Percentiles rank a stretch among this genome's conserved stretches.
Conservation (phyloP, 2,888 invertebrate species). For the Diploptera punctata region DNA sequence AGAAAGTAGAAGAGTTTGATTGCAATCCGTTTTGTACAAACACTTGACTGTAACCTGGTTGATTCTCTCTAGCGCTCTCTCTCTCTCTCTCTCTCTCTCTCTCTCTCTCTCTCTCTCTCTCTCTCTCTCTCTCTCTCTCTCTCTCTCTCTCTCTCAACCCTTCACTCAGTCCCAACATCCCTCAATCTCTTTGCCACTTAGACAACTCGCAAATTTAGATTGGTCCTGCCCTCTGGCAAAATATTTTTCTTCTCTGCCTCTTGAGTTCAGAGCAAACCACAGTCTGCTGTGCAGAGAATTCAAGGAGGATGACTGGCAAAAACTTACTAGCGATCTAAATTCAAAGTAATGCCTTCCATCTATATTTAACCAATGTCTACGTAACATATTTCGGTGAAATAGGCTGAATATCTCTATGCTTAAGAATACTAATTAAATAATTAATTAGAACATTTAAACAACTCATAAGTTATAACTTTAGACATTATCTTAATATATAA, state of each 20-base stretch:
- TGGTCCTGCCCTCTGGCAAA: slow-evolving; percentile 41
- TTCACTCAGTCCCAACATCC: not conserved
- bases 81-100: too few species aligned
- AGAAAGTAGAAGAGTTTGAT: slow-evolving; percentile 11
- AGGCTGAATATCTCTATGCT: too few species aligned
- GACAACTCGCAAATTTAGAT: slow-evolving; percentile 40
- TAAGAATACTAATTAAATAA: too few species aligned
- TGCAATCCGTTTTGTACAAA: slow-evolving; percentile 42
- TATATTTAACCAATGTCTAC: too few species aligned
- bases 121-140: slow-evolving; percentile 9
- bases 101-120: slow-evolving; percentile 11
- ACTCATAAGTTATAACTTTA: too few species aligned
- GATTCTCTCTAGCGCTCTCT: slow-evolving; percentile 28
- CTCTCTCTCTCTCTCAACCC: not conserved
- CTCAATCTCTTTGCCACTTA: slow-evolving; percentile 25
- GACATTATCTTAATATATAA: too few species aligned
- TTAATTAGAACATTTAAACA: too few species aligned
- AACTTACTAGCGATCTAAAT: too few species aligned
- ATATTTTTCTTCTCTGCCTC: slow-evolving; percentile 42
- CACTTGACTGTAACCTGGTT: slow-evolving; percentile 37
- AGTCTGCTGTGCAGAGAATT: slow-evolving; percentile 3
- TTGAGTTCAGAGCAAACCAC: slow-evolving; percentile 4
- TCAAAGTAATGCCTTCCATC: too few species aligned
- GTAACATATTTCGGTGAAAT: too few species aligned
- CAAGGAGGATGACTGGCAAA: slow-evolving; percentile 7